Evolutionary conservation across 2,888 invertebrate genomes (phyloP), one percentile per base, ranked within the genome.

Genomic region (Ramazzottius varieornatus): DNA sequence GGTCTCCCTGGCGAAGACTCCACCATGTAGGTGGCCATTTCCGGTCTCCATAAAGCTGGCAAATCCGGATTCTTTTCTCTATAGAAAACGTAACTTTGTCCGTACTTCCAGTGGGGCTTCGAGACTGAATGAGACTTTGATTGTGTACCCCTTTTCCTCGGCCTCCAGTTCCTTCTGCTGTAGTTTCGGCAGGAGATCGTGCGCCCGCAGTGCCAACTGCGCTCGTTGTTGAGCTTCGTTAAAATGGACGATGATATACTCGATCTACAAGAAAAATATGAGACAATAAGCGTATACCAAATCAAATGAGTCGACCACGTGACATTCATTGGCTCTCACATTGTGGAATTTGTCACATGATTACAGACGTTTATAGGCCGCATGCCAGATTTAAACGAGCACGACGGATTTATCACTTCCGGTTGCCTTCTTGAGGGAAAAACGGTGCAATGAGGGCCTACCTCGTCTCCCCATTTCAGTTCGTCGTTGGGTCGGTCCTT

Each of bases 401-500:
- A n/a, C n/a, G n/a, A n/a, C n/a, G n/a, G n/a, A n/a, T n/a, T n/a
- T n/a, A n/a, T n/a, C n/a, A n/a, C n/a, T n/a, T n/a, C n/a, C n/a
- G n/a, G n/a, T n/a, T n/a, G n/a, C n/a, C n/a, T n/a, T n/a, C n/a
- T n/a, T n/a, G n/a, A n/a, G n/a, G n/a, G n/a, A n/a, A n/a, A n/a
- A n/a, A n/a, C n/a, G n/a, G n/a, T n/a, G n/a, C n/a, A n/a, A n/a
- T n/a, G n/a, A n/a, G n/a, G n/a, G n/a, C 73, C 74, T 77, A 82
- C 84, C 82, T 94, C 93, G 77, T 93, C 93, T 67, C 98, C 98
- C 94, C 96, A 98, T 79, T 92, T 92, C 46, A 98, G 70, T 65
- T 75, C 74, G 77, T 96, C 94, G 33, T 91, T 90, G 72, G 88
- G 85, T 65, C 92, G 82, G 71, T 90, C 86, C 72, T 87, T 83